Percentiles rank a stretch among this genome's conserved stretches.
Conservation (phyloP, 37 sponge, comb jelly and placozoan species). For the Oscarella lobularis region DNA sequence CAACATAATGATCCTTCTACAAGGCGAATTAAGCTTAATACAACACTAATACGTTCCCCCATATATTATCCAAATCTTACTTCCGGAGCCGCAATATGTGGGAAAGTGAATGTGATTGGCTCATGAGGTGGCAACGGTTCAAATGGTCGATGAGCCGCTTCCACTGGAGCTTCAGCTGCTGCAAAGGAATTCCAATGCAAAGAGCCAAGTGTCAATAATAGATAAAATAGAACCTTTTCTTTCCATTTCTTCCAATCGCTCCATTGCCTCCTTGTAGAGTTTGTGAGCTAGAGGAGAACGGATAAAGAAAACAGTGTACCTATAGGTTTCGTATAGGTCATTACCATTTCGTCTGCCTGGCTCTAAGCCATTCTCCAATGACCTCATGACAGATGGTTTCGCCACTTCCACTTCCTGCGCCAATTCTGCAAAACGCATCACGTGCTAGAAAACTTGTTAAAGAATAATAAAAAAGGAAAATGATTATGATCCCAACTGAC, state of each 20-base stretch:
- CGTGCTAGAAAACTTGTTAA: slow-evolving; percentile 39
- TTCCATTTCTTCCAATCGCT: slow-evolving; percentile 17
- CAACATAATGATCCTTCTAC: background rate
- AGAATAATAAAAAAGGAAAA: background rate
- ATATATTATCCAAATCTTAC: background rate
- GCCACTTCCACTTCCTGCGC: slow-evolving; percentile 88
- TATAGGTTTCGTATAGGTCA: too few relatives aligned
- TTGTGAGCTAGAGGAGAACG: slow-evolving; percentile 37
- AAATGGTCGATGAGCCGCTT: too few relatives aligned
- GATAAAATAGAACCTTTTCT: too few relatives aligned
- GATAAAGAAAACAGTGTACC: too few relatives aligned
- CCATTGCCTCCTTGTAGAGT: slow-evolving; percentile 64
- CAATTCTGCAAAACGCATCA: slow-evolving; percentile 97
- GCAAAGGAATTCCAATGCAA: too few relatives aligned
- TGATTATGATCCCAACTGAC: slow-evolving; percentile 30
- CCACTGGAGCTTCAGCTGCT: too few relatives aligned
- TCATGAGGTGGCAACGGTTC: background rate
- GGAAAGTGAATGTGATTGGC: background rate
- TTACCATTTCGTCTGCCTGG: slow-evolving; percentile 68
- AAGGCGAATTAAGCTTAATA: background rate
- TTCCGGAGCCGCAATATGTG: background rate
- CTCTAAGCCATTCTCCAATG: slow-evolving; percentile 34
- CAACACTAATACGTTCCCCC: background rate
- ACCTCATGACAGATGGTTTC: background rate
- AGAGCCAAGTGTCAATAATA: too few relatives aligned